Evolutionary conservation across 2,888 invertebrate genomes (phyloP).

Genomic region (Lasioglossum lativentre): DNA sequence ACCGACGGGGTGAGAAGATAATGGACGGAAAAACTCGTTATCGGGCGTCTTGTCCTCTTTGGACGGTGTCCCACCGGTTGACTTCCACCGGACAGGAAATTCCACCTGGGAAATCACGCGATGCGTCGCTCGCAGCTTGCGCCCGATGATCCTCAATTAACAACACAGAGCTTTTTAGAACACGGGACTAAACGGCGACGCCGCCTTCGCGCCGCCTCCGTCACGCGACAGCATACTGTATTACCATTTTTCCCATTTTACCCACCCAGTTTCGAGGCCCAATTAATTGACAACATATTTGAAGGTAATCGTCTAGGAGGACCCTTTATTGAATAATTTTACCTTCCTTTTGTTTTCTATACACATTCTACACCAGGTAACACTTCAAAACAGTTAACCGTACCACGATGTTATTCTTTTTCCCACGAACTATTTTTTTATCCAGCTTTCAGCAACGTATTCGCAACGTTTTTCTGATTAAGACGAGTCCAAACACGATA

Average conservation of each 20-base stretch:
- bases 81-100: conserved; percentile 38
- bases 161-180: conserved; percentile 59
- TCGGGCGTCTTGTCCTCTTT: conserved; percentile 57
- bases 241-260: background rate
- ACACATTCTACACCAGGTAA: no score
- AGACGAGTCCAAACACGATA: no score
- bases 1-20: conserved; percentile 37
- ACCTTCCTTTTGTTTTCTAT: no score
- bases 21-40: conserved; percentile 68
- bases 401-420: no score
- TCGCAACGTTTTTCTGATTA: no score
- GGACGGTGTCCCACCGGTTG: conserved; percentile 41
- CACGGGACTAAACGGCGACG: conserved; percentile 53
- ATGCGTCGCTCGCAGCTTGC: conserved; percentile 33
- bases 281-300: no score
- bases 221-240: background rate
- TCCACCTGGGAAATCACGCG: conserved; percentile 72
- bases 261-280: background rate
- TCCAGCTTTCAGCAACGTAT: no score
- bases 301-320: no score
- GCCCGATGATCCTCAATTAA: conserved; percentile 65
- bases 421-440: no score
- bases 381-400: no score
- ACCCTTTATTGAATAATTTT: no score
- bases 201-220: background rate